phyloP scores from a whole-genome alignment of 2,888 invertebrate genomes.

The Acanthacorydalis orientalis region DNA sequence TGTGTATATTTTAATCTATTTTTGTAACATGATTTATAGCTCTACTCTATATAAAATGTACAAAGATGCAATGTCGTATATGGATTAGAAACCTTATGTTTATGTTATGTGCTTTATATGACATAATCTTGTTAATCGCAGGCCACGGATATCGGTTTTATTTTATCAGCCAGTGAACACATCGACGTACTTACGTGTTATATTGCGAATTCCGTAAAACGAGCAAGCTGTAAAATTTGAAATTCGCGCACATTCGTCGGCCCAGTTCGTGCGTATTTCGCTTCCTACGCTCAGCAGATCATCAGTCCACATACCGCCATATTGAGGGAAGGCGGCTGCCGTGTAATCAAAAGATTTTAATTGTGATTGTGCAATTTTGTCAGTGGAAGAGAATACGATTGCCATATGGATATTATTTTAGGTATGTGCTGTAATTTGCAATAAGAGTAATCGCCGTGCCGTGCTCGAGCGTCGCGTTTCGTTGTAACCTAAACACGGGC shows the following conservation, averaged over 20 bases:
- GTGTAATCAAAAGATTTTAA: constrained; percentile 32
- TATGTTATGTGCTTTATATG: no score
- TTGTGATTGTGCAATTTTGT: constrained; percentile 22
- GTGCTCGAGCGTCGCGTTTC: no score
- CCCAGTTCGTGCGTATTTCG: neutral
- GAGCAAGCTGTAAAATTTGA: neutral
- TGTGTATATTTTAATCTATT: no score
- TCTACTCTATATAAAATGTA: no score
- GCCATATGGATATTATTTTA: constrained; percentile 41
- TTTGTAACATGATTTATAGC: no score
- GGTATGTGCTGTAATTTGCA: constrained; percentile 22
- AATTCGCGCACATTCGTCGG: neutral
- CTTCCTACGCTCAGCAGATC: constrained; percentile 2
- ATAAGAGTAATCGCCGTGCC: no score
- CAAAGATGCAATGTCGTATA: no score
- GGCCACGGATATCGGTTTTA: neutral
- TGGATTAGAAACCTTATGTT: no score
- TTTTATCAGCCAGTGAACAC: neutral
- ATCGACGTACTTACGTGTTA: neutral
- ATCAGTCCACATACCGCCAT: constrained; percentile 51
- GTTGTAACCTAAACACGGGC: constrained; percentile 24
- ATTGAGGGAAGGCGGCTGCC: constrained; percentile 58
- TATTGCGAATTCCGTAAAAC: neutral
- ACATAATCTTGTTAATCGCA: neutral
- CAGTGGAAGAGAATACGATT: constrained; percentile 12